These are phyloP conservation scores for Dermochelys coriacea DNA, from an alignment of 2,797 vertebrate species.

Conservation along the genomic window DNA sequence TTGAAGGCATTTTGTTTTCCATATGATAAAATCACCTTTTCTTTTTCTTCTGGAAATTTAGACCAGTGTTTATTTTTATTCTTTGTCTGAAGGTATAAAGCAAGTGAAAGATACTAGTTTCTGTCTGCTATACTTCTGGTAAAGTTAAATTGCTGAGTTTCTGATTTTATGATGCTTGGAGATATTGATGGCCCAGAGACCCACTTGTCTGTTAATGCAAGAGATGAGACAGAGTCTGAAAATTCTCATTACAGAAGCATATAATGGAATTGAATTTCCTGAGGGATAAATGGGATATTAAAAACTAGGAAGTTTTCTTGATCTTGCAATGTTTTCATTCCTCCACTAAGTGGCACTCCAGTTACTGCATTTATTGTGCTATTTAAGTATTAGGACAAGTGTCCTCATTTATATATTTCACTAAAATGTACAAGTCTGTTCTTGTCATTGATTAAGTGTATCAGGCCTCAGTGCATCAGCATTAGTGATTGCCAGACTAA, in stretches of 20 bases:
- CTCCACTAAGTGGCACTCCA: conserved; percentile 52
- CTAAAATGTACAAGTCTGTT: not conserved
- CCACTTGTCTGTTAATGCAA: no score
- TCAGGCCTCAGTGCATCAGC: fast-evolving
- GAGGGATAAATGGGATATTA: fast-evolving
- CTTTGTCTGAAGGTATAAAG: no score
- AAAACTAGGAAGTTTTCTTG: fast-evolving
- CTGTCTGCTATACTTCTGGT: not conserved
- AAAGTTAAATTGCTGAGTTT: not conserved
- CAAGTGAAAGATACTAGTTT: not conserved
- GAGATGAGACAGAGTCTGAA: no score
- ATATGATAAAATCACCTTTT: not conserved
- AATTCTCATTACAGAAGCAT: not conserved
- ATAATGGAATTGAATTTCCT: not conserved
- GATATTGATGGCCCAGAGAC: no score
- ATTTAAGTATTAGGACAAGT: fast-evolving
- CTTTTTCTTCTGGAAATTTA: not conserved
- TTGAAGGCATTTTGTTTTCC: not conserved
- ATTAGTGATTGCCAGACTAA: fast-evolving
- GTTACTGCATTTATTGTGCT: not conserved
- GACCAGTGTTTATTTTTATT: not conserved
- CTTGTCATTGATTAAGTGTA: not conserved
- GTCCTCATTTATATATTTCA: fast-evolving
- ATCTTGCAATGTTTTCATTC: not conserved
- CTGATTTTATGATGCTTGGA: no score